Base-by-base conservation (phyloP, 2,797 vertebrate species). In the Sorex maritimensis region DNA sequence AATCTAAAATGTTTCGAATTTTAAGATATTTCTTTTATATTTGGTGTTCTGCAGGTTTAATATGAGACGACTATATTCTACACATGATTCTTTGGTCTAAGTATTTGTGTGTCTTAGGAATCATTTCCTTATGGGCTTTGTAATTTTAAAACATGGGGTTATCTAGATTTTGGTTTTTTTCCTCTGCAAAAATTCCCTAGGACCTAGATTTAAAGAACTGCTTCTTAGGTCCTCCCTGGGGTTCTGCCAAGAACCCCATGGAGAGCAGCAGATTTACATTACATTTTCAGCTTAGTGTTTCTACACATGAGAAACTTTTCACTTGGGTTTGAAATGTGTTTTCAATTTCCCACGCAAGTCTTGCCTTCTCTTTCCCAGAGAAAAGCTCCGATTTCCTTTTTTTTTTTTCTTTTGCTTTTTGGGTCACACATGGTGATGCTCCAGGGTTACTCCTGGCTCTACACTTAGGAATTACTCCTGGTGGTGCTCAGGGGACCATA, bases 91-190 rank as follows among this genome's bases (percentile, higher is more conserved):
- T 52, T 88, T 75, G 74, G 30, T 63, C 2, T 81, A 17, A 86
- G n/a, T 69, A 75, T 12, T 92, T 14, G 6, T 38, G 9, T 52
- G 4, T 74, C 38, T 55, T 34, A 23, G 41, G n/a, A 88, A 63
- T 81, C 77, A 8, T 81, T 92, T 88, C 38, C 21, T 55, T 26
- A 8, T 24, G 28, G 77, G n/a, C 58, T 77, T 90, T 72, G 11
- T 69, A 28, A 68, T 92, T 93, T 86, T 77, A 58, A 49, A 86
- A 86, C 55, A 46, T 90, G 49, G 83, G 24, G 14, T 65, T 75
- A n/a, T 88, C 79, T 82, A 88, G n/a, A 44, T 2, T 52, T 10
- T 85, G 34, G 5, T 19, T 90, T 92, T 2, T 61, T 72, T 91
- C 41, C 46, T 52, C 67, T 80, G 15, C 88, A 34, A 69, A 91